Conservation (phyloP, 2,888 invertebrate genomes). For the Hirtodrosophila confusa region DNA sequence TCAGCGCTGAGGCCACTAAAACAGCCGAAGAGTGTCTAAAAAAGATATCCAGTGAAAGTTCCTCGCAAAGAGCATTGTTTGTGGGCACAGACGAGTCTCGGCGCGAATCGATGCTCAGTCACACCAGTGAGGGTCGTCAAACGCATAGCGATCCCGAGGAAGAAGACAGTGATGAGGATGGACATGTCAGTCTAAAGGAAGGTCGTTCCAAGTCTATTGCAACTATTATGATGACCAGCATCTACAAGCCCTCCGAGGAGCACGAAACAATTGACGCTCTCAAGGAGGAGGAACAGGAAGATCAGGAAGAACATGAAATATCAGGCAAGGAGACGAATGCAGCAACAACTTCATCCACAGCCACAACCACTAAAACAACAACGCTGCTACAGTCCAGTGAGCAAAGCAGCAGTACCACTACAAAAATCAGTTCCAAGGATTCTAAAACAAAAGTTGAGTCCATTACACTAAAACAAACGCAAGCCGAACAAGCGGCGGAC, state of each 20-base stretch:
- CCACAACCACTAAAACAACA: conserved; percentile 42
- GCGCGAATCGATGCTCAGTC: conserved; percentile 78
- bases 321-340: conserved; percentile 20
- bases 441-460: conserved; percentile 50
- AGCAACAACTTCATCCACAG: conserved; percentile 24
- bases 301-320: conserved; percentile 36
- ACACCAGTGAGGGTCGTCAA: conserved; percentile 79
- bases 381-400: conserved; percentile 51
- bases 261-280: conserved; percentile 62
- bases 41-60: conserved; percentile 37
- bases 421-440: conserved; percentile 34
- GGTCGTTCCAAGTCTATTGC: conserved; percentile 84
- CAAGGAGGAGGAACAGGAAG: conserved; percentile 75
- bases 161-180: conserved; percentile 76
- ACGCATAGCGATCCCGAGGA: conserved; percentile 82
- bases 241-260: conserved; percentile 82
- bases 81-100: conserved; percentile 73
- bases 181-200: conserved; percentile 80
- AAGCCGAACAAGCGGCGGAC: conserved; percentile 52
- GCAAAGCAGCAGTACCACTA: conserved; percentile 47
- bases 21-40: conserved; percentile 57
- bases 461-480: conserved; percentile 50
- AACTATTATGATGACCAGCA: conserved; percentile 84
- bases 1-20: conserved; percentile 56
- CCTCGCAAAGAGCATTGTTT: conserved; percentile 55